Evolutionary conservation across 2,888 invertebrate genomes (phyloP), one percentile per base, ranked within the genome.

Genomic region (Lydus trimaculatus): DNA sequence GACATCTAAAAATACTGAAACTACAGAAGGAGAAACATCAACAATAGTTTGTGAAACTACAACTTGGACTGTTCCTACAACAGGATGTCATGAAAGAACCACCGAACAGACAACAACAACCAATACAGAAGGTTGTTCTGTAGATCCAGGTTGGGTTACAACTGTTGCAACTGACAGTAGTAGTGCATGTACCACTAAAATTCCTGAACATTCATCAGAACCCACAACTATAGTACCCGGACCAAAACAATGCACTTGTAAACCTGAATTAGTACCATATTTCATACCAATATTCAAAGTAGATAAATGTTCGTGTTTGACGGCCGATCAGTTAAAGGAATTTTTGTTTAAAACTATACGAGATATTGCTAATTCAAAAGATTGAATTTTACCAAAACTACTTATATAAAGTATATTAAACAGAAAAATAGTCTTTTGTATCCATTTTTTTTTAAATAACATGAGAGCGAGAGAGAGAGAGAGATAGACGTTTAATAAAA

Each of bases 281-380:
- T 78, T 77, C 48, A 75, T 78, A 52, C 78, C 78, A 8, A 73
- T 78, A 7, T 66, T 78, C 13, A 75, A 73, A 63, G 71, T 76
- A 65, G 61, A 73, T 23, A 71, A 70, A 20, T 58, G 68, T 20
- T 69, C 75, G 1, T 73, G 73, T 58, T 31, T 77, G 33, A 61
- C 74, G 31, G 66, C 70, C 1, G 67, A 72, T n/a, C 70, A 78
- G 52, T 56, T 78, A 9, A 73, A 70, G 56, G 75, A 76, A 20
- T 77, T 71, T 63, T 52, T 78, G 2, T 76, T 70, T 61, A 73
- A 75, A 23, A 43, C 74, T 28, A 72, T 71, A 5, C 17, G n/a
- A 17, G 8, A 43, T 5, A 5, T 43, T 43, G 17, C 43, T 2
- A 6, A 43, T 43, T 43, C 11, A 43, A 43, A 43, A 17, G 36